Evolutionary conservation across 2,797 vertebrate species (phyloP).

Genomic region (Pseudochirops cupreus): DNA sequence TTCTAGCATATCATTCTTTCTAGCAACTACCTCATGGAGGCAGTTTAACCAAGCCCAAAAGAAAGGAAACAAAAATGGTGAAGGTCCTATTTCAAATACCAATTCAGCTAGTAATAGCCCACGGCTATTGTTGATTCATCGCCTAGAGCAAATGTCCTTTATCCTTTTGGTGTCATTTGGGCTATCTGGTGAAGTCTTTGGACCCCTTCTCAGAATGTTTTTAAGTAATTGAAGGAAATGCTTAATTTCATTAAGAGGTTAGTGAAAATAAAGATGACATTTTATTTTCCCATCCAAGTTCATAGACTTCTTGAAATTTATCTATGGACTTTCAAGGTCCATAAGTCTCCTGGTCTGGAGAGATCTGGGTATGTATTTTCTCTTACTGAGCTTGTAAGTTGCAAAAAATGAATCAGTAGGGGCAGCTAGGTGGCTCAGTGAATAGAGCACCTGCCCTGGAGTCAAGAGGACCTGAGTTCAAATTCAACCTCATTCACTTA

Average conservation of each 20-base stretch:
- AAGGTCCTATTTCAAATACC: neutral
- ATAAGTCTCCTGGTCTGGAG: neutral
- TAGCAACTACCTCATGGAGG: neutral
- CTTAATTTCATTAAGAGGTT: neutral
- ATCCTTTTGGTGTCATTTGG: neutral
- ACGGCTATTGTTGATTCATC: neutral
- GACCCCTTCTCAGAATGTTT: neutral
- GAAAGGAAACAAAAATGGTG: neutral
- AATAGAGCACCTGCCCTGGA: too few species aligned
- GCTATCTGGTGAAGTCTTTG: neutral
- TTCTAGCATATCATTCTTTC: neutral
- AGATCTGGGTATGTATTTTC: neutral
- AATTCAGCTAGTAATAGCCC: neutral
- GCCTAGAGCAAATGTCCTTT: neutral
- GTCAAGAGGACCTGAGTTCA: too few species aligned
- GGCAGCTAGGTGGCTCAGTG: too few species aligned
- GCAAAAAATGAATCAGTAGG: too few species aligned
- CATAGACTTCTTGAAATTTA: neutral
- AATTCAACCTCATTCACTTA: too few species aligned
- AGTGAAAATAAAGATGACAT: neutral
- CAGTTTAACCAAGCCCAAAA: neutral
- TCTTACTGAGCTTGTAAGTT: neutral
- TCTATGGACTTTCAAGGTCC: neutral
- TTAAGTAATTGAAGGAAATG: neutral
- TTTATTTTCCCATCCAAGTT: neutral